Percentiles rank a stretch among this genome's conserved stretches.
Conservation (phyloP, 2,797 vertebrate genomes). For the Sarcoramphus papa region DNA sequence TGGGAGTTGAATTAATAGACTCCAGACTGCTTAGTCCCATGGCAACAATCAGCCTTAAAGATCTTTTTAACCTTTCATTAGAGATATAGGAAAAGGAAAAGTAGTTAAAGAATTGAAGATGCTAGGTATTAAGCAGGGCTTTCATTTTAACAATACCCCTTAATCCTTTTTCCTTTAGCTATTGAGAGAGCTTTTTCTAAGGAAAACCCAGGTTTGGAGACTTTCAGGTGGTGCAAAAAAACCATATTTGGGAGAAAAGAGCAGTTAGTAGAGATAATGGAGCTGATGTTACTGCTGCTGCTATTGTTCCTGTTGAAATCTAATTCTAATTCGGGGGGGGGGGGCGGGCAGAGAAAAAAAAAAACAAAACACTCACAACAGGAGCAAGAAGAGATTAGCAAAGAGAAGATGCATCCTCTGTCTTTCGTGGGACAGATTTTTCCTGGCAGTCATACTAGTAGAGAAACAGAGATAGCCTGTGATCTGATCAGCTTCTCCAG, state of each 20-base stretch:
- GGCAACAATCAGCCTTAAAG: slow-evolving; percentile 31
- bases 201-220: neutral
- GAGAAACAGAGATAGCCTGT: neutral
- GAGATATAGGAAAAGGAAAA: neutral
- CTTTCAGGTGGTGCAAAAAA: neutral
- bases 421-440: neutral
- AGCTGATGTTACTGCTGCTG: neutral
- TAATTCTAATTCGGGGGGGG: neutral
- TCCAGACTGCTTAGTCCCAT: slow-evolving; percentile 37
- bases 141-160: slow-evolving; percentile 5
- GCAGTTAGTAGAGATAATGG: neutral
- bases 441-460: neutral
- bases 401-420: neutral
- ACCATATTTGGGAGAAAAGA: neutral
- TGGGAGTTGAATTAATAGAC: slow-evolving; percentile 13
- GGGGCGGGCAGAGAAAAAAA: neutral
- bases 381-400: neutral
- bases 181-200: neutral
- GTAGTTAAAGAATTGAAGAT: neutral
- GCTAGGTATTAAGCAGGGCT: neutral
- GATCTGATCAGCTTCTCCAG: neutral
- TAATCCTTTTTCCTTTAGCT: slow-evolving; percentile 14
- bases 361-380: neutral
- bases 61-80: slow-evolving; percentile 41
- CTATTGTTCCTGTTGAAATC: neutral